Base-by-base conservation (phyloP, 2,888 invertebrate genomes). In the Anthophora plumipes region DNA sequence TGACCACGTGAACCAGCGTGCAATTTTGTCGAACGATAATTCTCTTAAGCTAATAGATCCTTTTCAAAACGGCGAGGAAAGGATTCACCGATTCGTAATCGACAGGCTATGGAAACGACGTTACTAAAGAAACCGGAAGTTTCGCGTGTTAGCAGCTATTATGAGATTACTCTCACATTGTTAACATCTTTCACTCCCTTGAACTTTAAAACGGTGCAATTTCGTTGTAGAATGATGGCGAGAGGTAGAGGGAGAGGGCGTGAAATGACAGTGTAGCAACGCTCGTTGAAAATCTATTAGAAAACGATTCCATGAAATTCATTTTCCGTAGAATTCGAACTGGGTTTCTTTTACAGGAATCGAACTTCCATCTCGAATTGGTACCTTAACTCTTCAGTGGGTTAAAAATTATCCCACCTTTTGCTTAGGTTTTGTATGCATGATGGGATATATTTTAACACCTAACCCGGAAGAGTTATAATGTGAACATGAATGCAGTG, bases 1-100 rank as follows among this genome's bases (percentile, higher is more conserved):
- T 50, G 76, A 67, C 17, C 66, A 67, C 67, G 67, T 66, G 55
- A 68, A 75, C 59, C 22, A 73, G 17, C 20, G 41, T 59, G 43
- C 14, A 37, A 22, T 64, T 73, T 59, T 43, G 41, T 50, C 55
- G 14, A 46, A 63, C 20, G 7, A 20, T 5, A 9, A 50, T 64
- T 7, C n/a, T 50, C 48, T 9, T 31, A n/a, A n/a, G 31, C 31
- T 1, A 31, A 4, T 31, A 31, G 31, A 31, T 4, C 31, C 31
- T 31, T 31, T 31, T 31, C 4, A 1, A 4, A 31, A 31, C 31
- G 31, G 31, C 31, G 25, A 14, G 2, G 12, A 9, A 59, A 41
- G n/a, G 20, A 20, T 1, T 20, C 8, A 3, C 20, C n/a, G 48
- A 39, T 63, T 72, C 46, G 48, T 39, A 37, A 66, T 73, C 41